Evolutionary conservation across 2,888 invertebrate genomes (phyloP), one percentile per base, ranked within the genome.

Genomic region (Lepetodrilus schrolli): DNA sequence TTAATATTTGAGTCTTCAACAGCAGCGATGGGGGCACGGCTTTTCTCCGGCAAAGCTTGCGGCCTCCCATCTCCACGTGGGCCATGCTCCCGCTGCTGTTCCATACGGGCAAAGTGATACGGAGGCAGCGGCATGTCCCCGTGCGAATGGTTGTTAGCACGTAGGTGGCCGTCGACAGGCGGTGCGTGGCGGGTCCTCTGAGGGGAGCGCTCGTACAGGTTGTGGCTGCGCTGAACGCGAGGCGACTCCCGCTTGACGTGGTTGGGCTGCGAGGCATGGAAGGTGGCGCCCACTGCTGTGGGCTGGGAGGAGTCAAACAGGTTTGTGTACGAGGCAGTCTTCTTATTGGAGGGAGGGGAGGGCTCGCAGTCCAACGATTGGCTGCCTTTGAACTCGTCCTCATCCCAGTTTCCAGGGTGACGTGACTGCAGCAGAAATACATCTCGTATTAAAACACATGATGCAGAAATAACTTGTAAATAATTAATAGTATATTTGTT

Each of bases 281-380:
- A 68, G 43, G 82, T 72, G 5, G 83, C 83, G 34, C 82, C 82
- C 34, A 82, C 76, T 4, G 83, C 78, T n/a, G 80, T 78, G 4
- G 81, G 76, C 76, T 75, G 80, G 73, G 83, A 80, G 74, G 83
- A 78, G 78, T 88, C 86, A 80, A 86, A 88, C 78, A 88, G 85
- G 82, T 88, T 88, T 77, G 83, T 86, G 82, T 88, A 86, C 71
- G 88, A 88, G 72, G 83, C 88, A 66, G 82, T 82, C 74, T 81
- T 81, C 78, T 81, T 83, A 73, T 81, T 81, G 36, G 76, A 76
- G 26, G 83, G 81, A 36, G 82, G 79, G 34, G 83, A 80, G 17
- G 82, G 77, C 74, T 83, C 82, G 75, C 83, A 82, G 74, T 84
- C 84, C 72, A 81, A 74, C 2, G 83, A 83, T 68, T 79, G 81